Evolutionary conservation across 1,140 invertebrate species (phyloP).

Genomic region (Macrocentrus cingulum): DNA sequence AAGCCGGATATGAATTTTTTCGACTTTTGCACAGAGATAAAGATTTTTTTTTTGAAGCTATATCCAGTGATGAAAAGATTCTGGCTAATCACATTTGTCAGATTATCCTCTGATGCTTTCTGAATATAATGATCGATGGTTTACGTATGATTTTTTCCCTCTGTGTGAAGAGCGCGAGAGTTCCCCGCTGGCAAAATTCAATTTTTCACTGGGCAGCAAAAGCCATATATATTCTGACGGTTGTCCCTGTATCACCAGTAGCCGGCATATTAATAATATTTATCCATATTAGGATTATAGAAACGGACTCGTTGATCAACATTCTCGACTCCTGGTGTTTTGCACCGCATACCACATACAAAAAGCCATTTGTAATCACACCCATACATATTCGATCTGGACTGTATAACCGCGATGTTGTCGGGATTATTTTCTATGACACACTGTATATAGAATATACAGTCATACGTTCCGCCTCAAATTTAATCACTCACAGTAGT

Average conservation of each 20-base stretch:
- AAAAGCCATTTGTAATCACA: no score
- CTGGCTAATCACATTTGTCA: slow-evolving; percentile 2
- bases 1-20: no score
- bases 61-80: neutral
- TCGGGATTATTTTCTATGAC: neutral
- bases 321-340: slow-evolving; percentile 40
- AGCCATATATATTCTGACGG: no score
- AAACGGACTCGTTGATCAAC: slow-evolving; percentile 43
- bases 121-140: neutral
- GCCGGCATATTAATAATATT: no score
- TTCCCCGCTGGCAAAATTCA: slow-evolving; percentile 1
- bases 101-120: slow-evolving; percentile 1
- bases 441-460: no score
- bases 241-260: no score
- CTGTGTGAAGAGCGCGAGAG: neutral
- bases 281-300: no score
- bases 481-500: no score
- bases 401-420: neutral
- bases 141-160: neutral
- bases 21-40: no score
- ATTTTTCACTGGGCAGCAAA: neutral
- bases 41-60: no score
- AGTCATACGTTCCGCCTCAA: no score
- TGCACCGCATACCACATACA: neutral
- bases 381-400: no score